Conservation (phyloP, 1,140 invertebrate genomes). For the Drosophila tani region DNA sequence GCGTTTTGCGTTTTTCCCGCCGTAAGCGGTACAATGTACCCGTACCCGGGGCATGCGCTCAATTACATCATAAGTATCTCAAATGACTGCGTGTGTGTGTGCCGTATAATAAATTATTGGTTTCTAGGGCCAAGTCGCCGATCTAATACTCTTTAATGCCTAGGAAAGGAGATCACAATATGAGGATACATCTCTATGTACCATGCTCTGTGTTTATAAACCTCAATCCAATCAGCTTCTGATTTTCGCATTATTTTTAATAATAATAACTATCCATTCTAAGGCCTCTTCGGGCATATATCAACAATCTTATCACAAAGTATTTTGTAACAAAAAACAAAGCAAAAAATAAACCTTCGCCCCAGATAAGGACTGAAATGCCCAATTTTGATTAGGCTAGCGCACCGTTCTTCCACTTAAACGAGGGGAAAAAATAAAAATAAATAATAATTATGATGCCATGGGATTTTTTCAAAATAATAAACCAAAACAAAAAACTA, state of each 20-base stretch:
- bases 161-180: not conserved
- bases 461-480: constrained; percentile 34
- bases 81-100: constrained; percentile 39
- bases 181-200: not conserved
- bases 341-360: constrained; percentile 39
- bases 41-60: constrained; percentile 65
- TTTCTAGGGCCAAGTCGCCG: constrained; percentile 20
- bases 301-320: constrained; percentile 69
- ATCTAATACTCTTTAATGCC: constrained; percentile 14
- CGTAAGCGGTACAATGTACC: constrained; percentile 53
- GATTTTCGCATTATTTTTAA: constrained; percentile 60
- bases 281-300: constrained; percentile 48
- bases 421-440: constrained; percentile 29
- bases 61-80: constrained; percentile 71
- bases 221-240: constrained; percentile 12
- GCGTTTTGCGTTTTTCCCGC: constrained; percentile 52
- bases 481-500: constrained; percentile 39
- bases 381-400: constrained; percentile 66
- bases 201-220: not conserved
- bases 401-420: constrained; percentile 39
- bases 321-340: constrained; percentile 69
- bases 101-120: constrained; percentile 29
- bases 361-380: constrained; percentile 65
- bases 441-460: constrained; percentile 43
- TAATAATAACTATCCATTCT: constrained; percentile 70